phyloP scores from a whole-genome alignment of 2,888 invertebrate species.

The Chloroclysta siterata region DNA sequence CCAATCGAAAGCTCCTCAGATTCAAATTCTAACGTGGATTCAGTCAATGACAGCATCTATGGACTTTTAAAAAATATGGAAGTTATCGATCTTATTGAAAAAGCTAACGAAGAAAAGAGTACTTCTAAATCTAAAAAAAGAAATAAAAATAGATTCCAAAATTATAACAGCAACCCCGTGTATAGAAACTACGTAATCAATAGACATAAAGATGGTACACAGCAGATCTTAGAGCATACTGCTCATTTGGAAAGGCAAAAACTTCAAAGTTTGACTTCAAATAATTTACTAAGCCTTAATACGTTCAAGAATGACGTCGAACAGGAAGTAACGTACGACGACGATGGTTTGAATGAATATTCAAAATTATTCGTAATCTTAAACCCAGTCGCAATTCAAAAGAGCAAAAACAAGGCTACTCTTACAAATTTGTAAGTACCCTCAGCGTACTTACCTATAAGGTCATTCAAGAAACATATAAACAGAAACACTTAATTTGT shows the following conservation, averaged over 20 bases:
- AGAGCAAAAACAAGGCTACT: constrained; percentile 47
- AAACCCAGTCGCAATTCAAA: constrained; percentile 54
- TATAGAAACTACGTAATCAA: constrained; percentile 20
- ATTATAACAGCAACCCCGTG: background rate
- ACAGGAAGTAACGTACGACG: constrained; percentile 12
- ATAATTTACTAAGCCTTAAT: constrained; percentile 25
- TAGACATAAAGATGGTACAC: constrained; percentile 11
- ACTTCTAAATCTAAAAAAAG: constrained; percentile 16
- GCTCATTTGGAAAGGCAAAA: constrained; percentile 12
- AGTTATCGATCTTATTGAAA: constrained; percentile 44
- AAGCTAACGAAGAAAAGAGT: constrained; percentile 30
- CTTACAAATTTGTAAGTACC: constrained; percentile 64
- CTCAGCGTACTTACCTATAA: background rate
- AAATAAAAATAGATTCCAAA: constrained; percentile 17
- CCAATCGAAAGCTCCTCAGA: constrained; percentile 15
- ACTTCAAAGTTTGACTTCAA: constrained; percentile 26
- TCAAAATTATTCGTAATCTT: constrained; percentile 65
- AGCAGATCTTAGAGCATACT: constrained; percentile 17
- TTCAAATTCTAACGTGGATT: constrained; percentile 27
- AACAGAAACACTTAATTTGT: constrained; percentile 20
- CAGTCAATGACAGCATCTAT: constrained; percentile 33
- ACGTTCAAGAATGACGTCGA: constrained; percentile 24
- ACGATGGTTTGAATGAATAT: constrained; percentile 47
- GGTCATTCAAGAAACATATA: constrained; percentile 3
- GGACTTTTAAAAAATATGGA: constrained; percentile 41